Conservation (phyloP, 2,113 vertebrate genomes). For the Callionymus lyra region DNA sequence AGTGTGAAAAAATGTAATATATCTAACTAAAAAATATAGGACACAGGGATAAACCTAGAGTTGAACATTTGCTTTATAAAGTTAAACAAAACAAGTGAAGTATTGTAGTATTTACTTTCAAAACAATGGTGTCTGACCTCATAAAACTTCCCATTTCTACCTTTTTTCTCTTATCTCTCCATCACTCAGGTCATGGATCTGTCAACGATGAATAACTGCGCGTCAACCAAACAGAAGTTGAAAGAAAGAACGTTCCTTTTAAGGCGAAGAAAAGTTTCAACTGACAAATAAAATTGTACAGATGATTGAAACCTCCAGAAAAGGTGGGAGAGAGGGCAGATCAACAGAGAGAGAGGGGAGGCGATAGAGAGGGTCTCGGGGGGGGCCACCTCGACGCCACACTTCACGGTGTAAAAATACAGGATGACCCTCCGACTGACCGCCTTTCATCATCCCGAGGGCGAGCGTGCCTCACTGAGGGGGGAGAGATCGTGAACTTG, state of each 20-base stretch:
- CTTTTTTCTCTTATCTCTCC: no score
- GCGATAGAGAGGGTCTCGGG: constrained; percentile 40
- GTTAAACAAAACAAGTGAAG: no score
- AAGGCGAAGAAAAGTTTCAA: constrained; percentile 4
- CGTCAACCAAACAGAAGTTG: no score
- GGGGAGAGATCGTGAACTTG: constrained; percentile 6
- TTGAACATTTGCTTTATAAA: no score
- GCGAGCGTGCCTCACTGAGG: constrained; percentile 1
- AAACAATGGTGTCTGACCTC: no score
- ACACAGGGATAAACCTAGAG: no score
- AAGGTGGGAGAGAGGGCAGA: constrained; percentile 20
- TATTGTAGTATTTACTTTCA: no score
- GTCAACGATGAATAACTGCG: no score
- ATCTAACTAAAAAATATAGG: no score
- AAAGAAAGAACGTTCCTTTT: background rate
- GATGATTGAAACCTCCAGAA: constrained; percentile 19
- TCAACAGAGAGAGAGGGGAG: background rate
- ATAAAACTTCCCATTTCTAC: no score
- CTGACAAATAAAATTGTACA: constrained; percentile 14
- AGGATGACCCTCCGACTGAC: constrained; percentile 31
- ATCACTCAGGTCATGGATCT: no score
- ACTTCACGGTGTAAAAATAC: constrained; percentile 58
- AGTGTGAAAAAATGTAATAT: no score
- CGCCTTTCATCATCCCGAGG: constrained; percentile 34
- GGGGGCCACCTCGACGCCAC: constrained; percentile 43